Base-by-base conservation (phyloP, 2,797 vertebrate species). In the Hydrolagus colliei region DNA sequence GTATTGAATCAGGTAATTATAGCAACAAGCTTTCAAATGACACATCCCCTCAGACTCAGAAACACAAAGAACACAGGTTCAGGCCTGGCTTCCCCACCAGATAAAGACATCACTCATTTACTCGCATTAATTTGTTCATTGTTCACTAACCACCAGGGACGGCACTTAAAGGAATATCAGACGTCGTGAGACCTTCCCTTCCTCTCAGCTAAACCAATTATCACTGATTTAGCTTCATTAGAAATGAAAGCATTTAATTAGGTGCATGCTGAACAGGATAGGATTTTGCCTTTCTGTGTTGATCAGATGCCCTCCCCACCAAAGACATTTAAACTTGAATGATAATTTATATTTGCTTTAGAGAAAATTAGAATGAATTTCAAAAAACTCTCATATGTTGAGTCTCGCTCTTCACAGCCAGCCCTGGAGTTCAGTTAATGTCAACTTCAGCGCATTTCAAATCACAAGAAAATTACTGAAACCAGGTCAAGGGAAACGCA, bases 1-100 rank as follows among this genome's bases (percentile, higher is more conserved):
- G 68, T 35, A 35, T 85, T 0, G 0, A 88, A 90, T 90, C 88
- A 88, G 82, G 86, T 73, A 87, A 90, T 85, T 86, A 71, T 61
- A 20, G 1, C 1, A 27, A 9, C 1, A 14, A 78, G 13, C 74
- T 82, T 86, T 2, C 62, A 75, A 71, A 18, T 84, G 13, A 41
- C 32, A 84, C 67, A 84, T 71, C 79, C 79, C 79, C 67, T 82
- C 27, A 68, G 27, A 82, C 79, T 16, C 11, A 35, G 65, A 68
- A 71, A 84, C 65, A 16, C 20, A 84, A 52, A 20, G 71, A 14
- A 35, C 32, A 52, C 79, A 82, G 18, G 32, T 82, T 80, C 35
- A 35, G 78, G 14, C 61, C 78, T 82, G 78, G 27, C 79, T 52
- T 5, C 71, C 32, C 1, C 9, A 52, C 65, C 16, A 71, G 79